phyloP scores from a whole-genome alignment of 2,113 vertebrate genomes.

The Acrocephalus arundinaceus region DNA sequence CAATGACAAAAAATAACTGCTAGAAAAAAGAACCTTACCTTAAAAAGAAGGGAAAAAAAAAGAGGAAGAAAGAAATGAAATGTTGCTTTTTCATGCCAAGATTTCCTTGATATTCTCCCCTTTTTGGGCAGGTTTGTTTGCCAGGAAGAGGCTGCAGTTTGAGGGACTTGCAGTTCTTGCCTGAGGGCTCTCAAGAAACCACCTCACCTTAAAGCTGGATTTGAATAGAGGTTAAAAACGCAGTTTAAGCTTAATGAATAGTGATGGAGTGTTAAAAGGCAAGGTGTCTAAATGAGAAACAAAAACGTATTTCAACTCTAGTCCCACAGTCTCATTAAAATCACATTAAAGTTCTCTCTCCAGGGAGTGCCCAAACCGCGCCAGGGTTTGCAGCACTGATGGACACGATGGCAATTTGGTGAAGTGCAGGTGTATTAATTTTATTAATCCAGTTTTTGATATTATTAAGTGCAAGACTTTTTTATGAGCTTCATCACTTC shows the following conservation, averaged over 20 bases:
- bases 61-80: neutral
- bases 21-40: neutral
- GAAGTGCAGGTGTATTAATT: neutral
- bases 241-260: slow-evolving; percentile 16
- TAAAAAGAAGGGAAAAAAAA: neutral
- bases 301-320: neutral
- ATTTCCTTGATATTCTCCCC: neutral
- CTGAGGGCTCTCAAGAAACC: neutral
- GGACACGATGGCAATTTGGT: rapidly evolving
- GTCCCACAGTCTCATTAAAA: neutral
- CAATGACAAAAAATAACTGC: neutral
- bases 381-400: neutral
- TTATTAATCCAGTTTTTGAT: neutral
- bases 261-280: neutral
- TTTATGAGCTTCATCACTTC: neutral
- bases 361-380: neutral
- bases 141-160: neutral
- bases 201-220: neutral
- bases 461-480: neutral
- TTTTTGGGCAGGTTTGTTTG: neutral
- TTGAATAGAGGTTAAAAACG: slow-evolving; percentile 20
- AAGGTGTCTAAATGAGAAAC: neutral
- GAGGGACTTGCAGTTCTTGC: neutral
- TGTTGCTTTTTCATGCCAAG: neutral
- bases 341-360: neutral